Evolutionary conservation across 2,888 invertebrate species (phyloP), one percentile per base, ranked within the genome.

Genomic region (Nomada ruficornis): DNA sequence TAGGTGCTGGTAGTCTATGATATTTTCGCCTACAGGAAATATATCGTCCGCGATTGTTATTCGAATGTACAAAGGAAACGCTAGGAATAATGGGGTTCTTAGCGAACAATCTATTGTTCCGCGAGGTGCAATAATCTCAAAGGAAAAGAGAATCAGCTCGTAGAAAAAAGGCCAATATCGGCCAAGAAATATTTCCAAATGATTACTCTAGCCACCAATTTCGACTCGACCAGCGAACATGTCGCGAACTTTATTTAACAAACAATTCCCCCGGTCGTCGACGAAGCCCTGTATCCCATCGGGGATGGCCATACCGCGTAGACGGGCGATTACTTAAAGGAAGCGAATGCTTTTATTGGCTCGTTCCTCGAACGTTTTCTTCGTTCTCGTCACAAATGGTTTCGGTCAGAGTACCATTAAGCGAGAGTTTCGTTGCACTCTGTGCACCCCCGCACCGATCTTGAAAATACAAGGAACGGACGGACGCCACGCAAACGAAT

Each of bases 341-440:
- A 60, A 78, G 69, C 57, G 72, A 82, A 74, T 70, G 74, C 73
- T 85, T 82, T 87, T 85, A 86, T 87, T 85, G 77, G 77, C 85
- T 86, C 80, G 83, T 83, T 77, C 68, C 72, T 54, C 70, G 68
- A 75, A n/a, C 64, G 62, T 60, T 68, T 64, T 44, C 59, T n/a
- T 20, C 60, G 67, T 72, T 70, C 26, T 63, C 74, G 42, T 86
- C 68, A 55, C 71, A 74, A 84, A 83, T 85, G 77, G 62, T 80
- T 80, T 82, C 75, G 82, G 60, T 74, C 82, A 80, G 77, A 87
- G 81, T 77, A 79, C 76, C 72, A 88, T 88, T 87, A 86, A 86
- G 75, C 73, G 65, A 67, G 84, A 82, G 80, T 77, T 72, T 63
- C 68, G 29, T 60, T 65, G 59, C 75, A 60, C 70, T 64, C 55